These are phyloP conservation scores for Enteromius paludinosus DNA, from an alignment of 2,797 vertebrate species.

Conservation along the genomic window DNA sequence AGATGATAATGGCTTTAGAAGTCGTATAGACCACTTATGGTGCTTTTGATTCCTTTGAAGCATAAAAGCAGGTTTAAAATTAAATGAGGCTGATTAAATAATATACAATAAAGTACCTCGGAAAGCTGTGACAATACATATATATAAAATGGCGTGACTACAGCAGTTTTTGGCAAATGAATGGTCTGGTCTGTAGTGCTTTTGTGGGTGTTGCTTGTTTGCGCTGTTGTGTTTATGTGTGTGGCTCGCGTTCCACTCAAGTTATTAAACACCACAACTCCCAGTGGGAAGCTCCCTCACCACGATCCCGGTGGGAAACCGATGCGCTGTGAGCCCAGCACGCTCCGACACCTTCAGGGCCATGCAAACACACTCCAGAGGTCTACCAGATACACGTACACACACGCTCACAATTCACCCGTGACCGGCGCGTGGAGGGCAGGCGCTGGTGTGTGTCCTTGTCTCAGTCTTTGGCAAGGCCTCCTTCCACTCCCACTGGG, in stretches of 20 bases:
- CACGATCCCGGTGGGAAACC: slow-evolving; percentile 24
- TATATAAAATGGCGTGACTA: neutral
- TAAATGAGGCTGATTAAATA: neutral
- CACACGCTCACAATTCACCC: slow-evolving; percentile 34
- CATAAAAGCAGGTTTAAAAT: neutral
- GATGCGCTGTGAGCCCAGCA: slow-evolving; percentile 19
- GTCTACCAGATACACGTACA: slow-evolving; percentile 33
- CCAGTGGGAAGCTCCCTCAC: slow-evolving; percentile 29
- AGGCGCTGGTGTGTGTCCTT: slow-evolving; percentile 40
- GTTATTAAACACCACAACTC: slow-evolving; percentile 36
- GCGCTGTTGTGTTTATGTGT: slow-evolving; percentile 8
- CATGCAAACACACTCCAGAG: slow-evolving; percentile 42
- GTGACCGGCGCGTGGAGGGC: slow-evolving; percentile 35
- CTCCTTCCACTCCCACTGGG: slow-evolving; percentile 43
- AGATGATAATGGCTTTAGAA: neutral
- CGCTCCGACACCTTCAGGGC: slow-evolving; percentile 31
- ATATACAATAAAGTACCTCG: neutral
- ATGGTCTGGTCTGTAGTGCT: neutral
- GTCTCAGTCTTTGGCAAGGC: slow-evolving; percentile 42
- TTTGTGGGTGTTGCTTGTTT: neutral
- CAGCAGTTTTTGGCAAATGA: neutral
- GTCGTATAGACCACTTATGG: neutral
- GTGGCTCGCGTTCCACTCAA: slow-evolving; percentile 33
- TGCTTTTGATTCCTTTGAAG: neutral
- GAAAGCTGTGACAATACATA: neutral